Evolutionary conservation across 2,113 vertebrate genomes (phyloP).

Genomic region (Cichladusa arquata): DNA sequence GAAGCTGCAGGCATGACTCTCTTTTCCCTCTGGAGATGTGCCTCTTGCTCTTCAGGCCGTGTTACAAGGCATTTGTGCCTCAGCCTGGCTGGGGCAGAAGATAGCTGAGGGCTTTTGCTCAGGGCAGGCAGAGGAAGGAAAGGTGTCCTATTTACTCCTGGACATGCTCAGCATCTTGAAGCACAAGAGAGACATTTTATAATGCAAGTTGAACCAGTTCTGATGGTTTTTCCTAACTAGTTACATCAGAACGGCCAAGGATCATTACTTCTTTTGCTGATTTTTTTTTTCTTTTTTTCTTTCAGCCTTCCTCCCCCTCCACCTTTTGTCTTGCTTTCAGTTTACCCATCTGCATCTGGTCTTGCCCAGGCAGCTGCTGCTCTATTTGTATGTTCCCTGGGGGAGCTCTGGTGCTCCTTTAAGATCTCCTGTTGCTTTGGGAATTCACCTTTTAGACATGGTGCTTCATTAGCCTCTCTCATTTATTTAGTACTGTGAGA

Average conservation of each 20-base stretch:
- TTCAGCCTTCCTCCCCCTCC: neutral
- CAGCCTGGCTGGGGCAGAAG: neutral
- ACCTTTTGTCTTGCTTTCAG: constrained; percentile 29
- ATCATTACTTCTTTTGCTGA: neutral
- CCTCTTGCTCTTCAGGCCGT: neutral
- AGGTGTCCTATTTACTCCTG: neutral
- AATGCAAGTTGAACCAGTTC: neutral
- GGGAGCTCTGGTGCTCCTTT: constrained; percentile 21
- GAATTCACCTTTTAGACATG: constrained; percentile 64
- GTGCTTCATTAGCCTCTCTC: constrained; percentile 48
- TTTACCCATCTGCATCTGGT: constrained; percentile 48
- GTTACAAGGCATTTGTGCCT: neutral
- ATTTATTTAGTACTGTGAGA: constrained; percentile 58
- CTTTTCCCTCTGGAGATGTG: neutral
- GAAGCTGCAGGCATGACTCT: neutral
- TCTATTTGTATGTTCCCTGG: constrained; percentile 40
- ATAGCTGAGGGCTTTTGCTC: neutral
- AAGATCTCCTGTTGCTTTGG: constrained; percentile 56
- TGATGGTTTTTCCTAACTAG: neutral
- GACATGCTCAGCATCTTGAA: neutral
- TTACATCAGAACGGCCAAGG: neutral
- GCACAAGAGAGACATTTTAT: neutral
- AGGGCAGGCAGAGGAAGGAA: neutral
- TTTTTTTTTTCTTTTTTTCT: neutral
- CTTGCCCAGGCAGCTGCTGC: constrained; percentile 46